A percentile compares a stretch with the other conserved stretches of the same genome.
Evolutionary conservation across 2,888 invertebrate genomes (phyloP).

Genomic region (Thera britannica): DNA sequence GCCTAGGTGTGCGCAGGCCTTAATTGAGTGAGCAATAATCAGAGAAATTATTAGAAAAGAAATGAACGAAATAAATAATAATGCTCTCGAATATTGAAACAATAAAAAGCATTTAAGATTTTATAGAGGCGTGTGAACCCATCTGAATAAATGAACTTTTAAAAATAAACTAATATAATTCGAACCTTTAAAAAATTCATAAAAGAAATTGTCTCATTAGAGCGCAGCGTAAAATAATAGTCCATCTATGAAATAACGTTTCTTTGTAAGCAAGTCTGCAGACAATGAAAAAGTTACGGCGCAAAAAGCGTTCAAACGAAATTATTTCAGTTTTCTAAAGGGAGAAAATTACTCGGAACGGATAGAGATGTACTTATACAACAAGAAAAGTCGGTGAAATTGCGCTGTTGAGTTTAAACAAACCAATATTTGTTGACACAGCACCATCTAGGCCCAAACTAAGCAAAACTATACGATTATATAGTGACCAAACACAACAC

Average conservation of each 20-base stretch:
- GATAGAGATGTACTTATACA: slow-evolving; percentile 11
- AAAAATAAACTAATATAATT: slow-evolving; percentile 23
- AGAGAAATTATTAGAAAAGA: background rate
- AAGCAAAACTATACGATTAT: no score
- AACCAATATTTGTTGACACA: no score
- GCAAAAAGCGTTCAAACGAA: slow-evolving; percentile 52
- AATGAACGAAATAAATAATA: background rate
- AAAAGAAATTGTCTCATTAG: slow-evolving; percentile 30
- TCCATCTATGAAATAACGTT: slow-evolving; percentile 33
- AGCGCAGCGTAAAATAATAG: slow-evolving; percentile 34
- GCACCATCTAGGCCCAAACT: no score
- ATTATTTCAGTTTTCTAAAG: slow-evolving; percentile 54
- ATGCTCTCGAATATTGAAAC: no score
- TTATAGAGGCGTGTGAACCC: slow-evolving; percentile 13
- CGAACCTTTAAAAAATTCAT: slow-evolving; percentile 22
- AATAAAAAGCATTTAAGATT: background rate
- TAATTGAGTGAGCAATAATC: no score
- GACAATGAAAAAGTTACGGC: slow-evolving; percentile 56
- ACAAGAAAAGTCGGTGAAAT: slow-evolving; percentile 5
- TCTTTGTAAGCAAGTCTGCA: slow-evolving; percentile 49
- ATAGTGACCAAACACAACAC: no score
- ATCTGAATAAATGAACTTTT: slow-evolving; percentile 19
- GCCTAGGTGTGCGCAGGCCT: no score
- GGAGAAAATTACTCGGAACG: slow-evolving; percentile 50
- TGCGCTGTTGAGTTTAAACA: background rate